A percentile compares a stretch with the other conserved stretches of the same genome.
Conservation (phyloP, 2,888 invertebrate genomes). For the Ametastegia equiseti region DNA sequence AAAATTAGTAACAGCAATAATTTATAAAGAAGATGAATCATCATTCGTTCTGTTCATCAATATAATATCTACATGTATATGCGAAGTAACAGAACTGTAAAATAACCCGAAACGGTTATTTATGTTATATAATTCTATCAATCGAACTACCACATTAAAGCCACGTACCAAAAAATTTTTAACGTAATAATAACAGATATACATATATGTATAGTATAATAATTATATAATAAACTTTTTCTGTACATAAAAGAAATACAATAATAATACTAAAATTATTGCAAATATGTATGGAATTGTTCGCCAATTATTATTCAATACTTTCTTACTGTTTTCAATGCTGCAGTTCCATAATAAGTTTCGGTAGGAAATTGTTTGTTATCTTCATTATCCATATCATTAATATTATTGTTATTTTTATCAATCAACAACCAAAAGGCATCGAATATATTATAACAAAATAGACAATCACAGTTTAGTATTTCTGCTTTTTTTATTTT, state of each 20-base stretch:
- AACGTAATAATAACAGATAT: slow-evolving; percentile 43
- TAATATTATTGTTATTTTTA: background rate
- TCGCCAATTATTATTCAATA: background rate
- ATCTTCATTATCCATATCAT: too few species aligned
- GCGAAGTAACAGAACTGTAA: slow-evolving; percentile 7
- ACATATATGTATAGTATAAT: too few species aligned
- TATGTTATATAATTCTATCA: slow-evolving; percentile 6
- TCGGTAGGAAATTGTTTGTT: too few species aligned
- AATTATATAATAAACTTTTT: slow-evolving; percentile 21
- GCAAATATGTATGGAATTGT: background rate
- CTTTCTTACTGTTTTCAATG: background rate
- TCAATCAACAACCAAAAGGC: slow-evolving; percentile 9
- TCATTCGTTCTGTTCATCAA: background rate
- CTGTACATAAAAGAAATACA: background rate
- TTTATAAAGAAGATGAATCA: slow-evolving; percentile 2
- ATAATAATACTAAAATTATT: slow-evolving; percentile 15
- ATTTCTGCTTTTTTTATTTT: background rate
- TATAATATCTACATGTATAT: background rate
- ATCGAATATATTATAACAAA: slow-evolving; percentile 8
- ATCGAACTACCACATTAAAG: slow-evolving; percentile 62
- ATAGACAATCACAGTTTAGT: slow-evolving; percentile 28
- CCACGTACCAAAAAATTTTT: slow-evolving; percentile 63
- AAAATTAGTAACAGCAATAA: slow-evolving; percentile 6
- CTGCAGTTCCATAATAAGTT: background rate
- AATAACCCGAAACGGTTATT: background rate